Conservation (phyloP, 2,888 invertebrate species). For the Melieria picta region DNA sequence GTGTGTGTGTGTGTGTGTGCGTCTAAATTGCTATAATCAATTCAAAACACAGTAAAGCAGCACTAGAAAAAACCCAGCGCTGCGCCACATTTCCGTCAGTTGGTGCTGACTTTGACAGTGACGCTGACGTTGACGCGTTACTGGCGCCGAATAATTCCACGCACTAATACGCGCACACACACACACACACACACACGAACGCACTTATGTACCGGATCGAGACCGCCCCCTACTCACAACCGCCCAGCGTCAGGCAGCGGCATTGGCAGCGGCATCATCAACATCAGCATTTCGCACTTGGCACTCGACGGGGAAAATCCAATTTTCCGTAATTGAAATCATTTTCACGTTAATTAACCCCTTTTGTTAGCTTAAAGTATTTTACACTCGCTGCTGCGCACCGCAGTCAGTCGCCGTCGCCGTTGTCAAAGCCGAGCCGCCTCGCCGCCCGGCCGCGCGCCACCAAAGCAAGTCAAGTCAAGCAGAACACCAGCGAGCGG, state of each 20-base stretch:
- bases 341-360: slow-evolving; percentile 53
- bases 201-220: neutral
- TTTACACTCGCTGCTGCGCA: slow-evolving; percentile 30
- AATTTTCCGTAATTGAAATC: slow-evolving; percentile 52
- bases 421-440: slow-evolving; percentile 2
- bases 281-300: slow-evolving; percentile 23
- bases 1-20: slow-evolving; percentile 11
- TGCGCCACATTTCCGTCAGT: no score
- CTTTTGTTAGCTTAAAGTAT: slow-evolving; percentile 44
- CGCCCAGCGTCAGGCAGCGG: no score
- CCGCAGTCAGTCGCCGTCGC: slow-evolving; percentile 6
- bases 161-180: neutral
- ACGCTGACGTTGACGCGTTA: no score
- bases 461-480: slow-evolving; percentile 7
- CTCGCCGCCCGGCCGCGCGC: neutral
- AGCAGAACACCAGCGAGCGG: slow-evolving; percentile 7
- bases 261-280: neutral
- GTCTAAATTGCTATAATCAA: slow-evolving; percentile 40
- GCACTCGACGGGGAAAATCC: slow-evolving; percentile 43
- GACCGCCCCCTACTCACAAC: neutral
- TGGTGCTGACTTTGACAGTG: no score
- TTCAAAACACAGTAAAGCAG: slow-evolving; percentile 28
- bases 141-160: neutral
- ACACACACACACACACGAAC: slow-evolving; percentile 10
- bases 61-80: neutral